Conservation (phyloP, 2,888 invertebrate genomes). For the Cheilosia urbana region DNA sequence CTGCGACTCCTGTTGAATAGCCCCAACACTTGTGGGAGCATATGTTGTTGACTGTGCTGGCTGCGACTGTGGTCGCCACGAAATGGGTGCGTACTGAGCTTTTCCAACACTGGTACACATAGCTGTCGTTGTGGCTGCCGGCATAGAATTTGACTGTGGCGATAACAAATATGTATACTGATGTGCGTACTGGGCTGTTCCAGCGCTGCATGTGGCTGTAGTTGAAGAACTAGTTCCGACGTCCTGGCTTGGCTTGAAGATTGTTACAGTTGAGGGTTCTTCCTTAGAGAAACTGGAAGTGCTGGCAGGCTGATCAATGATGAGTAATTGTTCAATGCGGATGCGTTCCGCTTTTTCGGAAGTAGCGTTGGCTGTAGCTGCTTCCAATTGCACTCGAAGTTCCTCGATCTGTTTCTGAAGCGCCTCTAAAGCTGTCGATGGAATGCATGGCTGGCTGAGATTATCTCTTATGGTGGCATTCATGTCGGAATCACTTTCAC, state of each 20-base stretch:
- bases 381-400: no score
- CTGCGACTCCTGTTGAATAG: no score
- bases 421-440: no score
- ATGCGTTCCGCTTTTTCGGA: conserved; percentile 7
- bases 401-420: no score
- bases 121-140: no score
- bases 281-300: background rate
- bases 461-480: no score
- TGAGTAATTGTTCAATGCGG: background rate
- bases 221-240: background rate
- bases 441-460: no score
- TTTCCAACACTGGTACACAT: background rate
- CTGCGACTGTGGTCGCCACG: background rate
- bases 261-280: background rate
- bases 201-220: background rate
- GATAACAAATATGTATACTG: background rate
- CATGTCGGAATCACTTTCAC: no score
- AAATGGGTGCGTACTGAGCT: background rate
- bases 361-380: background rate
- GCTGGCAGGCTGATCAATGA: background rate
- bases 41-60: background rate
- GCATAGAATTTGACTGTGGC: background rate
- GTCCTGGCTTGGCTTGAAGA: background rate
- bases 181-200: background rate
- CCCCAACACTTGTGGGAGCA: background rate